These are phyloP conservation scores for Nasonovia ribisnigri DNA, from an alignment of 2,888 invertebrate species.

Conservation along the genomic window DNA sequence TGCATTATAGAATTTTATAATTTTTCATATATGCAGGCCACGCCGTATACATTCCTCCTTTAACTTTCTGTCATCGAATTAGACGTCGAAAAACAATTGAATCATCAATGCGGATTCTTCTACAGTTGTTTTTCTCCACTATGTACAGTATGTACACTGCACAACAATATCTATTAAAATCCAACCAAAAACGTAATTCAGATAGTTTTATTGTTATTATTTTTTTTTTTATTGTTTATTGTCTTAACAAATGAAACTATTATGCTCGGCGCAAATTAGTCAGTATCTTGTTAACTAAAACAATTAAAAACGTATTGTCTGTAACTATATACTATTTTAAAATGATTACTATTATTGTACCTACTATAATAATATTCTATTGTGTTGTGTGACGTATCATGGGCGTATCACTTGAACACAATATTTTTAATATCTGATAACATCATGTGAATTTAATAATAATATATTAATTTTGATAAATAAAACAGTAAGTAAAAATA, in stretches of 20 bases:
- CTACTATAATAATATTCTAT: neutral
- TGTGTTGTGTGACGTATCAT: neutral
- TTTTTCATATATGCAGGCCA: neutral
- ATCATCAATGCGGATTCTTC: neutral
- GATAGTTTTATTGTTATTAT: neutral
- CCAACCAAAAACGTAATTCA: neutral
- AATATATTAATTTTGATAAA: neutral
- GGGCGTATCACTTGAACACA: neutral
- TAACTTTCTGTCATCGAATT: constrained; percentile 9
- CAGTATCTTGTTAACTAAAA: neutral
- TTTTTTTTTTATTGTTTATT: neutral
- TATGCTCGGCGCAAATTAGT: neutral
- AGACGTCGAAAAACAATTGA: neutral
- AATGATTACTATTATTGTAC: neutral
- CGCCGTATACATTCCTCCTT: neutral
- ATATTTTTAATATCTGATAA: constrained; percentile 7
- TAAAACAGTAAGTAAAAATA: neutral
- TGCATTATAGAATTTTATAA: neutral
- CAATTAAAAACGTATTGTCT: neutral
- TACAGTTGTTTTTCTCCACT: neutral
- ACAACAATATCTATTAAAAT: neutral
- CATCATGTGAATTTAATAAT: constrained; percentile 23
- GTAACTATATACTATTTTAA: neutral
- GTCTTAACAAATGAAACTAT: neutral
- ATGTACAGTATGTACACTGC: neutral